Conservation (phyloP, 2,888 invertebrate genomes). For the Ophion ellenae region DNA sequence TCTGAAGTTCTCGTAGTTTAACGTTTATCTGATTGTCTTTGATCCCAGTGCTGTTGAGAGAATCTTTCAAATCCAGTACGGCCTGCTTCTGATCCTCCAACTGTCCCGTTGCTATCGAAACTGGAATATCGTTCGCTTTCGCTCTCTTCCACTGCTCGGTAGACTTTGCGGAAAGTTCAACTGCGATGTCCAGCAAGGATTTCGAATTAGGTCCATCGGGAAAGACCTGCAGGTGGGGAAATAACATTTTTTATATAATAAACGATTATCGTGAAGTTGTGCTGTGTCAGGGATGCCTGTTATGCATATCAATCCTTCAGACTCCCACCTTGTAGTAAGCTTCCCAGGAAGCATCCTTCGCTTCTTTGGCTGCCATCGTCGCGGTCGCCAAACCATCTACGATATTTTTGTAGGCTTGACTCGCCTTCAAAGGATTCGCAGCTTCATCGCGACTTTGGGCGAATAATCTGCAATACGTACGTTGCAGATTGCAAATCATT, state of each 20-base stretch:
- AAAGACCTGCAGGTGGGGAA: constrained; percentile 73
- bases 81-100: constrained; percentile 79
- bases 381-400: constrained; percentile 89
- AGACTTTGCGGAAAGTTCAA: constrained; percentile 77
- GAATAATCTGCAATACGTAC: constrained; percentile 85
- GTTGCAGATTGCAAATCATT: too few relatives aligned
- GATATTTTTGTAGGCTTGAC: constrained; percentile 89
- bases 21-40: constrained; percentile 81
- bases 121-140: constrained; percentile 83
- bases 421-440: constrained; percentile 87
- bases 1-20: constrained; percentile 84
- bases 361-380: constrained; percentile 87
- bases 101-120: constrained; percentile 80
- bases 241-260: constrained; percentile 4
- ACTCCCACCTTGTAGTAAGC: constrained; percentile 81
- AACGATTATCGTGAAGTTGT: constrained; percentile 14
- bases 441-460: constrained; percentile 87
- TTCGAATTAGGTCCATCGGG: constrained; percentile 73
- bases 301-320: not conserved
- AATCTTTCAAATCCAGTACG: constrained; percentile 77
- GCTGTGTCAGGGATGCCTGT: not conserved
- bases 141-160: constrained; percentile 77
- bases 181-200: constrained; percentile 80
- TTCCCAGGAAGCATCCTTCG: constrained; percentile 85
- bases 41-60: constrained; percentile 80